Conservation (phyloP, 2,113 vertebrate species). For the Fregata magnificens region DNA sequence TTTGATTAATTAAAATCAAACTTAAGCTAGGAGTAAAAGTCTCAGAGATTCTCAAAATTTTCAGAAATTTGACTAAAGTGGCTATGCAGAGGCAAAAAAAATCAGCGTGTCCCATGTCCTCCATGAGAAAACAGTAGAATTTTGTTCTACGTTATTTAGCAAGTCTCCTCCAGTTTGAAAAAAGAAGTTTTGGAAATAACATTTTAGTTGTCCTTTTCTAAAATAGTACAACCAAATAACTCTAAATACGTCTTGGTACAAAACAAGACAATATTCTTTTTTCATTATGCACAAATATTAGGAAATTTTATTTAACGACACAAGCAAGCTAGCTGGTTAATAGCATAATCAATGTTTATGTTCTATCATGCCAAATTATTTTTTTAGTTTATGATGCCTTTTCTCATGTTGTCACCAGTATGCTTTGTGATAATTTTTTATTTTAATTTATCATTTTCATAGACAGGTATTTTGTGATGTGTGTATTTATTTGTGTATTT, state of each 20-base stretch:
- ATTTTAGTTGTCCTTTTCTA: neutral
- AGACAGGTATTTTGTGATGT: neutral
- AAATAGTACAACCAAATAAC: neutral
- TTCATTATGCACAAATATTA: neutral
- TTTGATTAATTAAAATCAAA: neutral
- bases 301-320: neutral
- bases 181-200: neutral
- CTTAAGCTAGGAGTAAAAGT: neutral
- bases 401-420: neutral
- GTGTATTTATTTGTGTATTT: neutral
- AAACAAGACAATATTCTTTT: neutral
- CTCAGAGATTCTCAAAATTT: neutral
- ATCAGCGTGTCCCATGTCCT: neutral
- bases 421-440: neutral
- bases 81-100: neutral
- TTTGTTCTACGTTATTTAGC: neutral
- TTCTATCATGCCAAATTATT: neutral
- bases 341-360: neutral
- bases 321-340: neutral
- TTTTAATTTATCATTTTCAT: neutral
- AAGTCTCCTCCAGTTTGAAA: neutral
- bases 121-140: neutral
- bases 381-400: neutral
- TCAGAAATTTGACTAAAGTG: neutral
- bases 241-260: neutral